Evolutionary conservation across 2,797 vertebrate genomes (phyloP), one percentile per base, ranked within the genome.

Genomic region (Lagorchestes hirsutus): DNA sequence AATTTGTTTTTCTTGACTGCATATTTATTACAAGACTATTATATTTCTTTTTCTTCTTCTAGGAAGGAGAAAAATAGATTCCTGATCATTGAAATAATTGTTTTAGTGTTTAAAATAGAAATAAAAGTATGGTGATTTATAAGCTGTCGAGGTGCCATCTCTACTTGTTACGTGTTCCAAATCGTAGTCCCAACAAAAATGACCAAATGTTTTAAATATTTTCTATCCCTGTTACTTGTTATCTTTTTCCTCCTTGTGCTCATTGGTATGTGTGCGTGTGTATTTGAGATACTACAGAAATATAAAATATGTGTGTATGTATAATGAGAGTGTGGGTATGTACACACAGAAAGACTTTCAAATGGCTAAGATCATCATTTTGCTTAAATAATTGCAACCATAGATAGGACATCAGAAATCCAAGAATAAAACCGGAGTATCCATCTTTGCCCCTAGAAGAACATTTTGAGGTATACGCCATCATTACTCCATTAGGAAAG

Each of bases 321-420:
- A 5, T 28, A 59, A 59, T 59, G 29, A 27, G 28, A 29, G 58
- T 59, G 11, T 59, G 58, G 28, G 10, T 6, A 5, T 18, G 3
- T 18, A 40, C 22, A 74, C 1, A 22, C 62, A 92, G 93, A 22
- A 5, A 82, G 46, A 95, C 54, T 56, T 93, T 87, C 96, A 93
- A 95, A 96, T 95, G 87, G 93, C 96, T 94, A 93, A 91, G 56
- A 96, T 95, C 94, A 93, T 92, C 87, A 14, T 95, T 90, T 97
- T 96, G 96, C 67, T 96, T 95, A 97, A 90, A 93, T 91, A 62
- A 13, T 54, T 96, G 90, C 18, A 67, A 92, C 93, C 92, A n/a
- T 59, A 96, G 95, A 96, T 93, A 97, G 97, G 94, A 97, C 97
- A 93, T 91, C 55, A 95, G 92, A 91, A 93, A 93, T 57, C 94